Evolutionary conservation across 2,113 vertebrate genomes (phyloP), one percentile per base, ranked within the genome.

Genomic region (Poeciliopsis prolifica): DNA sequence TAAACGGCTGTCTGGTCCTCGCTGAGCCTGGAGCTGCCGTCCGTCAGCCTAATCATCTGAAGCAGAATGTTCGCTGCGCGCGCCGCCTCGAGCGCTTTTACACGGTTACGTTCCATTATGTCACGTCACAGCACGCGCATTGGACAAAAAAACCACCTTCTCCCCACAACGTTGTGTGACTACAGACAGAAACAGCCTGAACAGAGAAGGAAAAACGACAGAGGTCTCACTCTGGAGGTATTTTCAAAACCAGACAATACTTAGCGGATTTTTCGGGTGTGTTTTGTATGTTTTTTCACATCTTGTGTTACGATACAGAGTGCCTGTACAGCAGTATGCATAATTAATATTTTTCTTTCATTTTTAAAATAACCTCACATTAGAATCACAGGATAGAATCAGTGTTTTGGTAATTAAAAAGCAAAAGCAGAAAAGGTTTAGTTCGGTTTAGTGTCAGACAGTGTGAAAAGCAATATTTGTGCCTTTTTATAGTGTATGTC

Each of bases 81-180:
- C 80, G 31, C 84, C 19, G 66, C 64, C 78, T 65, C 78, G 24
- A 79, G 4, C 82, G 86, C 95, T 95, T 96, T 92, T 95, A 91
- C 54, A 72, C 92, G 90, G 85, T 86, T 75, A 85, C 31, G 67
- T 85, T 87, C 92, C 95, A 92, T 96, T 93, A 95, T 92, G 94
- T 97, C 96, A 97, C 92, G 83, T 65, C 72, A 73, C 71, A 82
- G 86, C 71, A 40, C 83, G n/a, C 64, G 85, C 82, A 95, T 94
- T 95, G 95, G 95, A 71, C 81, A 94, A 69, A 79, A 69, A 79
- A 72, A 74, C 61, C 65, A 95, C 94, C 94, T 94, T 87, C 62
- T 68, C 35, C 72, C 51, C 40, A 75, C 29, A 66, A n/a, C 70
- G 63, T 65, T 11, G 65, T 94, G 94, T 93, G 74, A 93, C 92